Evolutionary conservation across 2,797 vertebrate species (phyloP), one percentile per base, ranked within the genome.

Genomic region (Poeciliopsis presidionis): DNA sequence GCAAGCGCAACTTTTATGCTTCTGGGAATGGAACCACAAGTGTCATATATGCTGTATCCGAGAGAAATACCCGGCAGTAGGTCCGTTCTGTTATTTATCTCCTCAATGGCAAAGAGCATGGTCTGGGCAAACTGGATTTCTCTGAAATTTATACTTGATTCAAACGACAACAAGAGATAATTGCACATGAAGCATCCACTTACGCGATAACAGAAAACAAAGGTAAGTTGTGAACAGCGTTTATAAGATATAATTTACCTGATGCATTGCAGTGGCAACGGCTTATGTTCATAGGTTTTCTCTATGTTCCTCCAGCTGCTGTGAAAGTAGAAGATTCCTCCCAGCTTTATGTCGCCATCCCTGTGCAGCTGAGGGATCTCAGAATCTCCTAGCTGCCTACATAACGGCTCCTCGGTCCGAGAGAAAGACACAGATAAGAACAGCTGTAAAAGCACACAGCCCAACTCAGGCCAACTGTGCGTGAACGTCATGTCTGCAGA

Each of bases 261-360:
- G 69, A 70, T 89, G 75, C 95, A 96, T 77, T 92, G 88, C 33
- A 94, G 76, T 36, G 90, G 84, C 33, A 63, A 46, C 45, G 94
- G 95, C 70, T 85, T 86, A 4, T 86, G 41, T 30, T 5, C 80
- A 76, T 92, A 96, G 49, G 67, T 82, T 3, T 91, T 79, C 12
- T 91, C 67, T 81, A 61, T 81, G 47, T 86, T 59, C 43, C 84
- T 87, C 93, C 93, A 95, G 83, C 88, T 95, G 77, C 90, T 95
- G 84, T 96, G 94, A 25, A 96, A 94, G 71, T 93, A 89, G n/a
- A 95, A 95, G 55, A 95, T 89, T 5, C 91, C 95, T 46, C 95
- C 95, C 46, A 96, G 20, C 41, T 91, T 87, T 43, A 95, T 91
- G 77, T 95, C 91, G 0, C 94, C 95, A 57, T 93, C 82, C 72